phyloP scores from a whole-genome alignment of 2,888 invertebrate species.

The Lamproptera curius region DNA sequence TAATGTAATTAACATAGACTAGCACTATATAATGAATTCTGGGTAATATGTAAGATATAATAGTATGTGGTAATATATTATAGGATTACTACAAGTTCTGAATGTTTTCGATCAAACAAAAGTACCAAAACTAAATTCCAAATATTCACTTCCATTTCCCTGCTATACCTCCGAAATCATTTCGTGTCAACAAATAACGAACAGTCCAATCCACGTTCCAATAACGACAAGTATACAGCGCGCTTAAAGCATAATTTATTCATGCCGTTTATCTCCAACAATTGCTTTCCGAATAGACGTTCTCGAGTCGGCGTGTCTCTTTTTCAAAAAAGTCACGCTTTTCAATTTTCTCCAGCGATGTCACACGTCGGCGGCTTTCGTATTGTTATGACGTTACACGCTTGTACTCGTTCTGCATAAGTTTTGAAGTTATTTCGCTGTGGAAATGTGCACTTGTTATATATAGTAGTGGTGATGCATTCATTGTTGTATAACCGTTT shows the following conservation, averaged over 20 bases:
- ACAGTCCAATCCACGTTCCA: conserved; percentile 3
- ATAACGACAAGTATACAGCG: conserved; percentile 7
- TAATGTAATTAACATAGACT: too few species aligned
- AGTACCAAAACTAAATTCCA: too few species aligned
- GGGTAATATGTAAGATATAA: too few species aligned
- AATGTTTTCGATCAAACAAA: too few species aligned
- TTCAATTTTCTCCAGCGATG: conserved; percentile 32
- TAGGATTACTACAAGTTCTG: too few species aligned
- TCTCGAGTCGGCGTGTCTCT: conserved; percentile 34
- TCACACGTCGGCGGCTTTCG: conserved; percentile 7
- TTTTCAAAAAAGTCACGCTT: conserved; percentile 31
- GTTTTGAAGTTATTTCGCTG: conserved; percentile 7
- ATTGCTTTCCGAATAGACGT: conserved; percentile 31
- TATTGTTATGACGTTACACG: conserved; percentile 20
- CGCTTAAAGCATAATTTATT: conserved; percentile 20
- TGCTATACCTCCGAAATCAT: too few species aligned
- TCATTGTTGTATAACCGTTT: too few species aligned
- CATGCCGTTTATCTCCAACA: conserved; percentile 18
- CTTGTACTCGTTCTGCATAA: conserved; percentile 9
- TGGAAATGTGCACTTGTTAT: too few species aligned
- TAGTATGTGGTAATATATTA: too few species aligned
- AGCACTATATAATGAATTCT: too few species aligned
- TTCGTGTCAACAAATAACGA: conserved; percentile 15
- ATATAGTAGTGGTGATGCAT: too few species aligned
- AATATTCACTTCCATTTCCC: too few species aligned